These are phyloP conservation scores for Drosophila nikananu DNA, from an alignment of 1,140 invertebrate species.

Conservation along the genomic window DNA sequence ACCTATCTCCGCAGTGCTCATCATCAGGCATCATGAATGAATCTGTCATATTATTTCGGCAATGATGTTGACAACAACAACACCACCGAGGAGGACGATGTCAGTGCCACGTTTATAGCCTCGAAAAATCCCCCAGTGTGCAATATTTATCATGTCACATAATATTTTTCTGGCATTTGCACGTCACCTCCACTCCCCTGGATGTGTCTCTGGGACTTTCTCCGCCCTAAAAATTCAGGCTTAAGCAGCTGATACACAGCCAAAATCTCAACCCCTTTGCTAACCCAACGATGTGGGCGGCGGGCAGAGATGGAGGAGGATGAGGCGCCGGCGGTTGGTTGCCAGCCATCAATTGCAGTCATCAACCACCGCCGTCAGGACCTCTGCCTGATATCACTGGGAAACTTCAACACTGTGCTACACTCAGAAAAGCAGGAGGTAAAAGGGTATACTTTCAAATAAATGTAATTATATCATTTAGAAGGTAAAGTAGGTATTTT, in stretches of 20 bases:
- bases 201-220: slow-evolving; percentile 7
- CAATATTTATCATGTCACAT: slow-evolving; percentile 84
- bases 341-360: slow-evolving; percentile 80
- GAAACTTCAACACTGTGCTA: slow-evolving; percentile 18
- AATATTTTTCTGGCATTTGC: slow-evolving; percentile 84
- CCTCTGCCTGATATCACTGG: slow-evolving; percentile 54
- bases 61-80: slow-evolving; percentile 71
- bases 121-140: slow-evolving; percentile 64
- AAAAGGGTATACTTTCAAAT: neutral
- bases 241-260: slow-evolving; percentile 75
- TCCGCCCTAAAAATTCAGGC: slow-evolving; percentile 8
- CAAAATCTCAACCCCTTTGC: slow-evolving; percentile 76
- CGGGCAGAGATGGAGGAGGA: neutral
- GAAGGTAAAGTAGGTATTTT: neutral
- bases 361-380: slow-evolving; percentile 77
- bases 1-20: slow-evolving; percentile 29
- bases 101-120: slow-evolving; percentile 29
- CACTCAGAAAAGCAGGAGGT: neutral
- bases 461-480: neutral
- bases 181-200: slow-evolving; percentile 56
- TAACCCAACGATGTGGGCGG: slow-evolving; percentile 64
- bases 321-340: slow-evolving; percentile 29
- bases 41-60: slow-evolving; percentile 84
- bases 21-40: slow-evolving; percentile 64
- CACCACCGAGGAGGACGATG: slow-evolving; percentile 19